Evolutionary conservation across 2,113 vertebrate species (phyloP).

Genomic region (Camelus bactrianus): DNA sequence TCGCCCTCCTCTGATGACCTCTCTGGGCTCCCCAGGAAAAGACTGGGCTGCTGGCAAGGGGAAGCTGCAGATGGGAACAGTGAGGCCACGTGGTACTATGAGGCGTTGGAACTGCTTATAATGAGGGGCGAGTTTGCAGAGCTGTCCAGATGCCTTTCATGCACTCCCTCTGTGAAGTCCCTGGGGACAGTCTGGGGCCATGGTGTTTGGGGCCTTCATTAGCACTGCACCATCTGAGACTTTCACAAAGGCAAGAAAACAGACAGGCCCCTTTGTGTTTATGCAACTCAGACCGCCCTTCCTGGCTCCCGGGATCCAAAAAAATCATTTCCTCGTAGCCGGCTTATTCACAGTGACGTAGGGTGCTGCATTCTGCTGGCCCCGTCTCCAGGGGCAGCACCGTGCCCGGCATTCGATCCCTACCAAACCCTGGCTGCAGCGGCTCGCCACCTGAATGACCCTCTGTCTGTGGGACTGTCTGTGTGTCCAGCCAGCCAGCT

Average conservation of each 20-base stretch:
- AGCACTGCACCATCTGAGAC: background rate
- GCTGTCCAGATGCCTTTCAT: constrained; percentile 37
- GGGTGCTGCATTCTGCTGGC: background rate
- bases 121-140: constrained; percentile 8
- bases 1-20: background rate
- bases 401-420: background rate
- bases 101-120: accelerated
- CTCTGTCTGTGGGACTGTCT: background rate
- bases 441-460: background rate
- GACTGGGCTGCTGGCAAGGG: background rate
- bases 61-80: accelerated
- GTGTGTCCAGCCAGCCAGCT: background rate
- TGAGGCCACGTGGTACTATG: background rate
- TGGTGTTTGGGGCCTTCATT: constrained; percentile 43
- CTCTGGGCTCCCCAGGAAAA: background rate
- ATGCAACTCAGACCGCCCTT: constrained; percentile 1
- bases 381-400: background rate
- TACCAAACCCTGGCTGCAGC: background rate
- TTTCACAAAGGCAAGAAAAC: constrained; percentile 20
- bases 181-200: background rate
- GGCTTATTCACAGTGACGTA: background rate
- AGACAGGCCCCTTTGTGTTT: constrained; percentile 12
- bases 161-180: background rate
- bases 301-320: background rate
- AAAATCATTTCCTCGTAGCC: background rate